These are phyloP conservation scores for Ptyas mucosa DNA, from an alignment of 2,113 vertebrate species.

Conservation along the genomic window DNA sequence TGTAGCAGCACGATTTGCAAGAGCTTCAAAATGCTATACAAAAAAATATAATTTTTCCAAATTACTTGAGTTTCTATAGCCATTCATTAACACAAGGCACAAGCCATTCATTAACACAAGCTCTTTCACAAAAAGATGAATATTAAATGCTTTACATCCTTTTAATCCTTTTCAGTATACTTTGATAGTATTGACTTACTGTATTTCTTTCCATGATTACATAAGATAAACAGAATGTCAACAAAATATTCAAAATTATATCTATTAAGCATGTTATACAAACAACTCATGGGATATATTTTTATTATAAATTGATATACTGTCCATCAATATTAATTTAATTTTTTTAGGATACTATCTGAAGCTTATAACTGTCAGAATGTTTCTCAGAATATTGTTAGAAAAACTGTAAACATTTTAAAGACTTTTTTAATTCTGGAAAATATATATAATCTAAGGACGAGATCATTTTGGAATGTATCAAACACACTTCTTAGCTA, in stretches of 20 bases:
- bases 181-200: background rate
- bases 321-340: background rate
- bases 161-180: background rate
- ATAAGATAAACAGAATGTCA: background rate
- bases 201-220: background rate
- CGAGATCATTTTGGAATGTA: background rate
- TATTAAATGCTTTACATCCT: background rate
- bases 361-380: background rate
- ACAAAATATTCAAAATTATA: background rate
- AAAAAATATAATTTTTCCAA: slow-evolving; percentile 12
- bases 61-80: background rate
- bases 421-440: background rate
- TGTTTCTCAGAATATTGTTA: background rate
- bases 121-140: background rate
- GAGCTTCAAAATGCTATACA: slow-evolving; percentile 87
- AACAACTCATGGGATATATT: background rate
- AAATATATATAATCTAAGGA: background rate
- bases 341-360: background rate
- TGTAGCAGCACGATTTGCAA: slow-evolving; percentile 86
- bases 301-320: background rate
- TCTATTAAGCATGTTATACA: background rate
- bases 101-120: background rate
- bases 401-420: background rate
- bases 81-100: background rate
- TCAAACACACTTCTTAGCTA: background rate